Percentiles rank a stretch among this genome's conserved stretches.
Evolutionary conservation across 2,113 vertebrate species (phyloP).

Genomic region (Rhinolophus sinicus): DNA sequence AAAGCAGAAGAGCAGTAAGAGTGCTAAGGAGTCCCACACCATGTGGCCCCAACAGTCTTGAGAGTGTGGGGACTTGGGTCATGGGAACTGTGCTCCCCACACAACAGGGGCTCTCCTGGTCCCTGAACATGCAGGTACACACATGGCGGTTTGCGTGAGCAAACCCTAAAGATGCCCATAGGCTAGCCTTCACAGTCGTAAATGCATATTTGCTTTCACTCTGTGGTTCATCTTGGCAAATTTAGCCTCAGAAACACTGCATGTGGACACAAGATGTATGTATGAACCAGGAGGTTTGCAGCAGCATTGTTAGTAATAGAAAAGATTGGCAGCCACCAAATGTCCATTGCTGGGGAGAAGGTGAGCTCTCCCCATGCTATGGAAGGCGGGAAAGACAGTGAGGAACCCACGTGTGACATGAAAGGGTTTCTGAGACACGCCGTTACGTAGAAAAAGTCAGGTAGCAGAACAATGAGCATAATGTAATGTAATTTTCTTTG

Average conservation of each 20-base stretch:
- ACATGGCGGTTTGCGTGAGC: neutral
- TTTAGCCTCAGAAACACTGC: neutral
- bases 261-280: neutral
- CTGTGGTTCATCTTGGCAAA: neutral
- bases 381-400: neutral
- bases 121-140: neutral
- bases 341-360: neutral
- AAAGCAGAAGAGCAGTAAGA: neutral
- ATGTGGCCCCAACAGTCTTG: neutral
- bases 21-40: neutral
- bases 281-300: neutral
- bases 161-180: neutral
- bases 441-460: neutral
- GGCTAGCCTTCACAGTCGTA: neutral
- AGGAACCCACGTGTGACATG: too few species aligned
- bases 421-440: neutral
- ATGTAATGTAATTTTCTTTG: neutral
- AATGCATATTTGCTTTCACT: neutral
- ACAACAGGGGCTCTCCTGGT: neutral
- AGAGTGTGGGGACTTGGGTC: too few species aligned
- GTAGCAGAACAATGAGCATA: neutral
- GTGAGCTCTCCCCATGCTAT: too few species aligned
- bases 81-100: neutral
- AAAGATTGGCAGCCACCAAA: neutral
- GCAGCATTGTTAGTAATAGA: neutral